Evolutionary conservation across 2,888 invertebrate genomes (phyloP), one percentile per base, ranked within the genome.

Genomic region (Cephus nigrinus): DNA sequence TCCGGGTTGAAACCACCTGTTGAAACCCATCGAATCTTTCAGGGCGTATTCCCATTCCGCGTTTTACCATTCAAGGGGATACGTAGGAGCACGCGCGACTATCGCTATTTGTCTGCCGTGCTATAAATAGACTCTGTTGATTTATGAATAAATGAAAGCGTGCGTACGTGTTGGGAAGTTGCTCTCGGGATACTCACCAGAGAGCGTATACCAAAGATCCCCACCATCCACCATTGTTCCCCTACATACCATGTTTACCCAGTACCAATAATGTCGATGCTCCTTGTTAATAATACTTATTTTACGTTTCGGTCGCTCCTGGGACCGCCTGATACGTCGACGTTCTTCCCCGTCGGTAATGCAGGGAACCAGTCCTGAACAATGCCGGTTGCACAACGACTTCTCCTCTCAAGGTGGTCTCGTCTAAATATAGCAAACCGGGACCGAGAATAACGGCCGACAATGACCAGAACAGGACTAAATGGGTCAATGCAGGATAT

Each of bases 131-230:
- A 79, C 80, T 80, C 87, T 86, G 89, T 89, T 90, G 90, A 89
- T 90, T 90, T 90, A 89, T 88, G 89, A 89, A 90, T 89, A 90
- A 90, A 90, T 88, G 88, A 89, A 90, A 89, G 88, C 77, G 55
- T 75, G 77, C 71, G 71, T 33, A 33, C 71, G 71, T 71, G 71
- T 71, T 33, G 23, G 23, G 55, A 55, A 55, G 23, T 55, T 23
- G 23, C 23, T 55, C 55, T 87, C 81, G 75, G 75, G 77, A 77
- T 75, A 83, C 84, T 84, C 82, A 80, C 82, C 80, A 76, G 81
- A 77, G 79, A 74, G 76, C 76, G 74, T 80, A 76, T 74, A 76
- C 79, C 75, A 35, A 40, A 30, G 72, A 32, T 69, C 30, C 68
- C 73, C 35, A 40, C 72, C 23, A 23, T 33, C 32, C 34, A 68